Evolutionary conservation across 2,113 vertebrate genomes (phyloP).

Genomic region (Chloroceryle aenea): DNA sequence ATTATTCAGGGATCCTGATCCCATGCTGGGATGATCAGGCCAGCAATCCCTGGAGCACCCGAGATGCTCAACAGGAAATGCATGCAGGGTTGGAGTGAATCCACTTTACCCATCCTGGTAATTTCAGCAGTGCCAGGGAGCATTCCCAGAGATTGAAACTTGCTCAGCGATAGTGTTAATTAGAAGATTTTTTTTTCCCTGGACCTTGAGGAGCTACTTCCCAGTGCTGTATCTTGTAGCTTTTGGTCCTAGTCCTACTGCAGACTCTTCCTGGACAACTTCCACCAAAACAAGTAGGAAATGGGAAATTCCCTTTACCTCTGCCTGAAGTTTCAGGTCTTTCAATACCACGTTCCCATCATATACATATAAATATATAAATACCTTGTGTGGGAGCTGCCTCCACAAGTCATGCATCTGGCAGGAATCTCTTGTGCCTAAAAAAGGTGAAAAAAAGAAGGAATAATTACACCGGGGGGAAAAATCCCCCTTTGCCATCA

Average conservation of each 20-base stretch:
- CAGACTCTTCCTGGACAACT: neutral
- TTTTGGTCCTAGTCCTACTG: neutral
- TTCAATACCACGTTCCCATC: constrained; percentile 4
- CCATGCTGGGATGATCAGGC: neutral
- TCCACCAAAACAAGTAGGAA: constrained; percentile 26
- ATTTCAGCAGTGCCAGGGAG: neutral
- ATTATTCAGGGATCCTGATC: neutral
- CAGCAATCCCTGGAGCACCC: neutral
- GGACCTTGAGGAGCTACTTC: neutral
- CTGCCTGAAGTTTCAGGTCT: constrained; percentile 47
- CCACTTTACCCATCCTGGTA: neutral
- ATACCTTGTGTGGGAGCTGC: constrained; percentile 61
- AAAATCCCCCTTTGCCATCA: constrained; percentile 69
- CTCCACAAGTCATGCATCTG: constrained; percentile 61
- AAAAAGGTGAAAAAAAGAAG: constrained; percentile 25
- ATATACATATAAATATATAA: constrained; percentile 53
- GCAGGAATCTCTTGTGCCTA: constrained; percentile 52
- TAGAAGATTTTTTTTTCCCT: neutral
- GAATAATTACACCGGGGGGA: constrained; percentile 72
- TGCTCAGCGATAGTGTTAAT: neutral
- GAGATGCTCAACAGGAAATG: neutral
- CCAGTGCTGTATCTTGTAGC: neutral
- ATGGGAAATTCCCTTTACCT: constrained; percentile 49
- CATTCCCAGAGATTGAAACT: neutral
- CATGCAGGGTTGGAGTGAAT: neutral